Percentiles rank a stretch among this genome's conserved stretches.
Evolutionary conservation across 2,797 vertebrate species (phyloP).

Genomic region (Amblyraja radiata): DNA sequence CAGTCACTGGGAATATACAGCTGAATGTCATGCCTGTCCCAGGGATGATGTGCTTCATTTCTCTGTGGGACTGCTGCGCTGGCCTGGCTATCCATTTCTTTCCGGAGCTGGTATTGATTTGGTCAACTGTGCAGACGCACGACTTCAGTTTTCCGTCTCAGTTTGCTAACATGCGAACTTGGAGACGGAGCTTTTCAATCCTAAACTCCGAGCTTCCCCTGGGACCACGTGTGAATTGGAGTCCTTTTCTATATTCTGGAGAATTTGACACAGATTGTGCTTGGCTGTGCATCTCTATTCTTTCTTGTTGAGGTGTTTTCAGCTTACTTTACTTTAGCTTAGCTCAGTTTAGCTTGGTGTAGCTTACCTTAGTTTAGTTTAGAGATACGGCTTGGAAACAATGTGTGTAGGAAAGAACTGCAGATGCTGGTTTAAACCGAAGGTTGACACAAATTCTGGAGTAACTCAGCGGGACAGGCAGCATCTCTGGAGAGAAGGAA

Average conservation of each 20-base stretch:
- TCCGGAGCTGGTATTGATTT: neutral
- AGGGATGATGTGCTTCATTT: neutral
- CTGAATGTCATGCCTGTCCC: neutral
- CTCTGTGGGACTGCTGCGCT: too few species aligned
- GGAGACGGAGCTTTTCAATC: neutral
- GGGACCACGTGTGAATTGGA: neutral
- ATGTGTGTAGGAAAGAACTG: too few species aligned
- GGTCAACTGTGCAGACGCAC: neutral
- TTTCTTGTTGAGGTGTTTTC: neutral
- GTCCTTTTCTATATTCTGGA: neutral
- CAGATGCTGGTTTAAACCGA: too few species aligned
- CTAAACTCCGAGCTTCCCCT: neutral
- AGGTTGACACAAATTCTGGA: too few species aligned
- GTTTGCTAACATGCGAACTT: neutral
- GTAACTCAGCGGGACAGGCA: too few species aligned
- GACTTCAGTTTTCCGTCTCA: neutral
- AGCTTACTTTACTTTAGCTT: too few species aligned
- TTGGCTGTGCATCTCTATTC: neutral
- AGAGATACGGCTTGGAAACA: too few species aligned
- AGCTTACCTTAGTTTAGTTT: too few species aligned
- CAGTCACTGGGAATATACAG: neutral
- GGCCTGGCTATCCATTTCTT: neutral
- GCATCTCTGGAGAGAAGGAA: too few species aligned
- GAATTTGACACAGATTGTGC: neutral
- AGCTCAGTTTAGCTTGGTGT: too few species aligned